Evolutionary conservation across 2,113 vertebrate species (phyloP), one percentile per base, ranked within the genome.

Genomic region (Dermatemys mawii): DNA sequence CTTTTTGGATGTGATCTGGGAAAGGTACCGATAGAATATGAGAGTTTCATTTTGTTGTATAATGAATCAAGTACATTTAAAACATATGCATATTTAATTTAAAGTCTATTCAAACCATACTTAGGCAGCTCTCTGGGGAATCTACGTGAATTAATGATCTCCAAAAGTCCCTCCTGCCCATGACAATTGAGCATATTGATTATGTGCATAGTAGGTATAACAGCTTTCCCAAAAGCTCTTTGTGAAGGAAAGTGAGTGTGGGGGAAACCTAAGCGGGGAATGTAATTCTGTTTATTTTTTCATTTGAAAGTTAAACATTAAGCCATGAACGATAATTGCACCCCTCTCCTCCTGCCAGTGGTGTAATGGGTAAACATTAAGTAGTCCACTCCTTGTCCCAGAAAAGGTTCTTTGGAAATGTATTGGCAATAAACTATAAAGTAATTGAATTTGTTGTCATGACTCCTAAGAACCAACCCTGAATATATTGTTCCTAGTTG

Each of bases 21-120:
- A 97, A 88, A 4, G 87, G 93, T 51, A 93, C 50, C 94, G 94
- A 93, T 91, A 84, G 83, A 35, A 44, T 73, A 86, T 94, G 85
- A 95, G 98, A 98, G 90, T 97, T 98, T 97, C 92, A 90, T 95
- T 97, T 97, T 89, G 84, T 81, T 87, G 11, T 95, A 88, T 96
- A 96, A 97, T 86, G 94, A 96, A 96, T 86, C 86, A 94, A 84
- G 88, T 94, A 92, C 95, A 90, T 96, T 96, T 93, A 96, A 93
- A 98, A 91, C 78, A 96, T 94, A 93, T 86, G 93, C 94, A 93
- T 98, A 93, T 92, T 97, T 97, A 97, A 97, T 90, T 95, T 96
- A 96, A 96, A 94, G 93, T 88, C 94, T 89, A 95, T 93, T 91
- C 90, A 86, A 44, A 84, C 46, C 49, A 83, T 90, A 94, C 73